Evolutionary conservation across 2,113 vertebrate species (phyloP).

Genomic region (Ondatra zibethicus): DNA sequence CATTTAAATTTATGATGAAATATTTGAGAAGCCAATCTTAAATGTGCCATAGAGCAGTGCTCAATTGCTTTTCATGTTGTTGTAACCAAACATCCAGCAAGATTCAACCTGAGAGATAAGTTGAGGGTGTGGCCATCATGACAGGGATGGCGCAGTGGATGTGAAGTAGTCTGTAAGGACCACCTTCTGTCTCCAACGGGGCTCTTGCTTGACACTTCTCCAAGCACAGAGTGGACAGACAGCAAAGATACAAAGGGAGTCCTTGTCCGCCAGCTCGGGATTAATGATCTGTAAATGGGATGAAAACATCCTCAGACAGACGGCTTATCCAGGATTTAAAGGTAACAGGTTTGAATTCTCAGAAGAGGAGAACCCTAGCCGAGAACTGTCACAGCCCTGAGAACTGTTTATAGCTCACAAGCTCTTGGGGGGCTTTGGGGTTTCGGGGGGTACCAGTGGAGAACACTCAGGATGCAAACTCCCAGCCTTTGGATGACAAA

Average conservation of each 20-base stretch:
- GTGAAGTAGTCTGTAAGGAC: background rate
- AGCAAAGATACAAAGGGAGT: background rate
- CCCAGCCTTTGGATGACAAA: background rate
- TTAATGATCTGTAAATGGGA: background rate
- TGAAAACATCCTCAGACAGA: background rate
- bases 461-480: background rate
- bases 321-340: background rate
- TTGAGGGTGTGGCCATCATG: background rate
- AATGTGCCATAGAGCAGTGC: background rate
- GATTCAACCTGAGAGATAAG: background rate
- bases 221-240: background rate
- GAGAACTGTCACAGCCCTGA: background rate
- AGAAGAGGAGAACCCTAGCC: background rate
- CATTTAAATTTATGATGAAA: background rate
- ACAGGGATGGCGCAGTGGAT: background rate
- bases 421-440: background rate
- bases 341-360: background rate
- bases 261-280: background rate
- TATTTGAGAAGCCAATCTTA: background rate
- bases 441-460: background rate
- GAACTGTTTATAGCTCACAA: background rate
- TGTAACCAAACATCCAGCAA: background rate
- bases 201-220: background rate
- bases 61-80: background rate
- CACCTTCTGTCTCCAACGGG: background rate